Percentiles rank a stretch among this genome's conserved stretches.
phyloP scores from a whole-genome alignment of 1,140 invertebrate species.

The Neodiprion fabricii region DNA sequence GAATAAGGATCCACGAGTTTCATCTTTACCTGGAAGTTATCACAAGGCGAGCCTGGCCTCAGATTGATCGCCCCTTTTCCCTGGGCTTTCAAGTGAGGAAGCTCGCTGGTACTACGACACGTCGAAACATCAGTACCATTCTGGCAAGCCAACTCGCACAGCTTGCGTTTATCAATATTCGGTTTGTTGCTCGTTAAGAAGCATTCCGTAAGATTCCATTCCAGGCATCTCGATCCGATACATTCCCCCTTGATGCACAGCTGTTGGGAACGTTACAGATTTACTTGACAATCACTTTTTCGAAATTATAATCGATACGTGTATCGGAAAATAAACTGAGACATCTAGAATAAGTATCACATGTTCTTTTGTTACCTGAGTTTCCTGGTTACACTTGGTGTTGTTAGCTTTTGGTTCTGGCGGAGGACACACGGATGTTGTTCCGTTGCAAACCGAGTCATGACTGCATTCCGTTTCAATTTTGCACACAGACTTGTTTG shows the following conservation, averaged over 20 bases:
- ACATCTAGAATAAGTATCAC: conserved; percentile 26
- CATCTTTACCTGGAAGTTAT: conserved; percentile 88
- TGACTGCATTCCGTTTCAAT: conserved; percentile 88
- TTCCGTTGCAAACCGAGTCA: conserved; percentile 85
- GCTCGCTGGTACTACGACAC: conserved; percentile 88
- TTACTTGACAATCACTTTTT: not conserved
- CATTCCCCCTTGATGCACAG: conserved; percentile 95
- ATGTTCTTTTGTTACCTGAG: conserved; percentile 61
- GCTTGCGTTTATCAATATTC: conserved; percentile 84
- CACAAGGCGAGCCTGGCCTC: conserved; percentile 94
- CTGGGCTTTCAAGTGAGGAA: conserved; percentile 75
- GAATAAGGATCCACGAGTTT: conserved; percentile 14
- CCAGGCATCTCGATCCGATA: conserved; percentile 92
- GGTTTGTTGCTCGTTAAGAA: conserved; percentile 89
- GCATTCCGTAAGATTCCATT: conserved; percentile 94
- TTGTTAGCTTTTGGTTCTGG: conserved; percentile 79
- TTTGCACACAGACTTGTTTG: conserved; percentile 76
- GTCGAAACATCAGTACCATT: conserved; percentile 76
- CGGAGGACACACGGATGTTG: conserved; percentile 83
- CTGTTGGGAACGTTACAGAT: conserved; percentile 55
- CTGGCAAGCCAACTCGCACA: conserved; percentile 97
- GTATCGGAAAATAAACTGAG: conserved; percentile 18
- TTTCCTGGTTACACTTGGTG: conserved; percentile 85
- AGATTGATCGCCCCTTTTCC: conserved; percentile 87
- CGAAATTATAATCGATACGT: not conserved